Evolutionary conservation across 1,140 invertebrate genomes (phyloP), one percentile per base, ranked within the genome.

Genomic region (Pseudomyrmex pallidus): DNA sequence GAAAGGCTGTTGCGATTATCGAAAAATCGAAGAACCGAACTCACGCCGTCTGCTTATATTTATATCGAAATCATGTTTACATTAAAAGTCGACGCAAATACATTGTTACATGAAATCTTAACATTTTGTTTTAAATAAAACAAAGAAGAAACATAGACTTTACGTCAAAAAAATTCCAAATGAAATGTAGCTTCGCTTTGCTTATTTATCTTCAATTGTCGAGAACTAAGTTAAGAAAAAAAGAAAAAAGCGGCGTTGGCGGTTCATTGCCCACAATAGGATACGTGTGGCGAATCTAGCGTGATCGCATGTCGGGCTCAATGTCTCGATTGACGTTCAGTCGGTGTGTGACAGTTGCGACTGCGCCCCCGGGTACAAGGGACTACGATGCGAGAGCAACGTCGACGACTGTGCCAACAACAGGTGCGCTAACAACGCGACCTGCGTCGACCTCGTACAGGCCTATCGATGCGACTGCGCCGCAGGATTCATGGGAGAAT

Each of bases 351-450:
- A 91, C 91, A 98, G 98, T 91, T 99, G 98, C 94, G 96, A 97
- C 90, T 99, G 99, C 93, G 95, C 96, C 62, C 92, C 96, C 52
- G 97, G 98, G 10, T 99, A 97, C 94, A 97, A 97, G 74, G 99
- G 99, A 64, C 96, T 97, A 87, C 95, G 98, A 84, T 99, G 99
- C 93, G 98, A 99, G 93, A 97, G 95, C 52, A 98, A 99, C 94
- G 97, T 99, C 74, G 97, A 99, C 93, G 98, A 99, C 93, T 99
- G 98, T 92, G 92, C 95, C 8, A 94, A 95, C 73, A 96, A 97
- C 93, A 97, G 97, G 90, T 99, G 98, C 93, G 96, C 97, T 93
- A 98, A 99, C 95, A 98, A 98, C 95, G 97, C 97, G 2, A 98
- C 97, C 46, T 99, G 98, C 91, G 94, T 98, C 44, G 98, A 98